These are phyloP conservation scores for Amphipoea oculea DNA, from an alignment of 2,888 invertebrate species.

Conservation along the genomic window DNA sequence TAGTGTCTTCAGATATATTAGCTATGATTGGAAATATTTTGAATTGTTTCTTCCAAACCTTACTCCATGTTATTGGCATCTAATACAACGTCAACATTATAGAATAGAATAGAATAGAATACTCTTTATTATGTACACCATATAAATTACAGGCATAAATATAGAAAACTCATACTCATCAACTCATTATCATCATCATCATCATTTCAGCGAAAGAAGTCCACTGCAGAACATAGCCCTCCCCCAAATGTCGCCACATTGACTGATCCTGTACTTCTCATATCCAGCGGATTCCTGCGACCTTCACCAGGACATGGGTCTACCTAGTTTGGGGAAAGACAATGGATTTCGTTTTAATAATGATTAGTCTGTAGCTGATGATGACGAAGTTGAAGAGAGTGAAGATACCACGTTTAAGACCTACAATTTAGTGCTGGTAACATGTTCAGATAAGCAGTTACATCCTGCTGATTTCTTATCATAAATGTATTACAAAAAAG, in stretches of 20 bases:
- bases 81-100: not conserved
- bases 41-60: not conserved
- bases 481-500: slow-evolving; percentile 9
- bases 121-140: too few species aligned
- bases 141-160: too few species aligned
- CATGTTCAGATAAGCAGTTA: not conserved
- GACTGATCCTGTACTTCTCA: not conserved
- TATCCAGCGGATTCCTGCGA: not conserved
- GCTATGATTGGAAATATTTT: not conserved
- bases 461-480: slow-evolving; percentile 15
- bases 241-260: not conserved
- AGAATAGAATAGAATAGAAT: too few species aligned
- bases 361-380: not conserved
- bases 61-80: too few species aligned
- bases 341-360: not conserved
- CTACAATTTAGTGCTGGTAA: not conserved
- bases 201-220: not conserved
- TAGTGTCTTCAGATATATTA: not conserved
- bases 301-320: not conserved
- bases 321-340: not conserved
- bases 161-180: too few species aligned
- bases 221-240: not conserved
- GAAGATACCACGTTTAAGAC: not conserved
- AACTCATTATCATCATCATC: too few species aligned
- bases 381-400: not conserved